Percentiles rank a stretch among this genome's conserved stretches.
phyloP scores from a whole-genome alignment of 2,113 vertebrate species.

The Aegithalos caudatus region DNA sequence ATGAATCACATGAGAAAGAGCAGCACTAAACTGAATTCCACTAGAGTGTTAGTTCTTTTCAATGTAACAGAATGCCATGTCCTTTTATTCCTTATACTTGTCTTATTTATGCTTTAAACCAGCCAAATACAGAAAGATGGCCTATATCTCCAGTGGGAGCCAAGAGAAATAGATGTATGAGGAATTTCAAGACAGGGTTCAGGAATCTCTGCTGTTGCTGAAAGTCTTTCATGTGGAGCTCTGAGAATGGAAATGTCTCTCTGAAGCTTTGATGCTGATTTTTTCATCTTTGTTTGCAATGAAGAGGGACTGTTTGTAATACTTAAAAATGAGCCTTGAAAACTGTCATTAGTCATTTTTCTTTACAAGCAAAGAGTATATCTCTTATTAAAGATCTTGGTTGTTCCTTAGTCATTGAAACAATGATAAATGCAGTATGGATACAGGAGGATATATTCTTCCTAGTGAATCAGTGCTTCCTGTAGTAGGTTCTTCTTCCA shows the following conservation, averaged over 20 bases:
- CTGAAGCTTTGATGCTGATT: neutral
- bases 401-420: neutral
- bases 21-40: neutral
- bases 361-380: neutral
- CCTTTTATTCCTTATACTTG: neutral
- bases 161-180: neutral
- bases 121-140: neutral
- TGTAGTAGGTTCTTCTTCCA: neutral
- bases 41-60: neutral
- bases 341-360: neutral
- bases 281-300: neutral
- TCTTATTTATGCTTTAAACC: neutral
- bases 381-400: neutral
- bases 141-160: neutral
- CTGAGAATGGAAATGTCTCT: neutral
- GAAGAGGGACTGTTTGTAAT: neutral
- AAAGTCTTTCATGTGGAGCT: neutral
- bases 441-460: neutral
- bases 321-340: neutral
- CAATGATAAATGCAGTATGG: neutral
- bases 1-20: neutral
- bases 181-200: neutral
- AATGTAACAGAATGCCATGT: neutral
- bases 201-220: neutral
- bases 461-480: neutral